Conservation (phyloP, 2,888 invertebrate species). For the Pteria penguin region DNA sequence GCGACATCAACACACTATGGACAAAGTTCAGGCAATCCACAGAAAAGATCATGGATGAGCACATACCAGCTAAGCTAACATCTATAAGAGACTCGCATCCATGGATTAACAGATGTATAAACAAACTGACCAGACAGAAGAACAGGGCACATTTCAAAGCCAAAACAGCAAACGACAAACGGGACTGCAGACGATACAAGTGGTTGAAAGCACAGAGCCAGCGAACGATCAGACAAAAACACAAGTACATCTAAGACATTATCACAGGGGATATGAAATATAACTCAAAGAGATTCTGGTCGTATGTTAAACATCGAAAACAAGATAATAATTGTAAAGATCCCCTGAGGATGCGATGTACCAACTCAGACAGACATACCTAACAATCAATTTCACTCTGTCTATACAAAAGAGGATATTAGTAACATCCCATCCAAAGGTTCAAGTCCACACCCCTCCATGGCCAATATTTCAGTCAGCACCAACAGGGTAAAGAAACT, state of each 20-base stretch:
- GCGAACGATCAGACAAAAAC: constrained; percentile 3
- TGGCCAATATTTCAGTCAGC: neutral
- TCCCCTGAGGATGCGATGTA: neutral
- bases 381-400: constrained; percentile 1
- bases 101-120: neutral
- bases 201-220: neutral
- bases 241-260: constrained; percentile 1
- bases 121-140: neutral
- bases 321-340: neutral
- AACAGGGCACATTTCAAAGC: neutral
- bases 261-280: constrained; percentile 6
- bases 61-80: neutral
- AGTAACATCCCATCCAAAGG: constrained; percentile 10
- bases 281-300: constrained; percentile 3
- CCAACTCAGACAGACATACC: neutral
- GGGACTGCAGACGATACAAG: constrained; percentile 1
- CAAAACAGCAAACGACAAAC: constrained; percentile 1
- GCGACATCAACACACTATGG: neutral
- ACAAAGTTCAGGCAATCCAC: constrained; percentile 1
- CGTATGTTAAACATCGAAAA: neutral
- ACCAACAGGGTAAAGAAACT: neutral
- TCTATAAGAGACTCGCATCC: neutral
- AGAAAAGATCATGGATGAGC: constrained; percentile 1
- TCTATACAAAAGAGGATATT: neutral
- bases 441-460: neutral